A percentile compares a stretch with the other conserved stretches of the same genome.
Evolutionary conservation across 2,888 invertebrate genomes (phyloP).

Genomic region (Alloscopus bannaensis): DNA sequence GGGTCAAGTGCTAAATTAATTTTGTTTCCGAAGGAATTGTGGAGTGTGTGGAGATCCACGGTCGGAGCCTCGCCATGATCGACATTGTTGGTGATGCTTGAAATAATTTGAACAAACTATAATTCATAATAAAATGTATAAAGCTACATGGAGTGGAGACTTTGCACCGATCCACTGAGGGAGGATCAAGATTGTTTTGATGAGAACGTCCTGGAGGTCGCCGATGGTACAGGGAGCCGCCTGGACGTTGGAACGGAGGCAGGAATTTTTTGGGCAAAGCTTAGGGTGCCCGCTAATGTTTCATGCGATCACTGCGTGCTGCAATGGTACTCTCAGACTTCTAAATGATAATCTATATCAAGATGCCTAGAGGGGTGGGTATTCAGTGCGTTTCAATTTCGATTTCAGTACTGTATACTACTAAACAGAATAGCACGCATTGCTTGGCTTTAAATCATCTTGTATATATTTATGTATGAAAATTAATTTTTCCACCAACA

Average conservation of each 20-base stretch:
- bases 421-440: too few species aligned
- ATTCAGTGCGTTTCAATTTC: too few species aligned
- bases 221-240: slow-evolving; percentile 74
- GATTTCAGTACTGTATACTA: too few species aligned
- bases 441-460: too few species aligned
- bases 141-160: slow-evolving; percentile 59
- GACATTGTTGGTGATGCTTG: slow-evolving; percentile 33
- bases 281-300: slow-evolving; percentile 70
- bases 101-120: slow-evolving; percentile 14
- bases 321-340: too few species aligned
- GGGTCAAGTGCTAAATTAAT: too few species aligned
- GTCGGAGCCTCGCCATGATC: slow-evolving; percentile 56
- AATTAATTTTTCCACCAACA: too few species aligned
- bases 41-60: slow-evolving; percentile 70
- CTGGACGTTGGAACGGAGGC: slow-evolving; percentile 72
- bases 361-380: too few species aligned
- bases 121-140: background rate
- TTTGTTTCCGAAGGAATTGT: slow-evolving; percentile 41
- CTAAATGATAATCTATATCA: too few species aligned
- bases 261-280: slow-evolving; percentile 55
- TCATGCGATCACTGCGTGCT: slow-evolving; percentile 68
- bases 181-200: slow-evolving; percentile 59
- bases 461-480: too few species aligned
- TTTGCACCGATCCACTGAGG: slow-evolving; percentile 39
- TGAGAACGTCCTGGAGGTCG: slow-evolving; percentile 44